Conservation (phyloP, 2,888 invertebrate genomes). For the Sylvicola cinctus region DNA sequence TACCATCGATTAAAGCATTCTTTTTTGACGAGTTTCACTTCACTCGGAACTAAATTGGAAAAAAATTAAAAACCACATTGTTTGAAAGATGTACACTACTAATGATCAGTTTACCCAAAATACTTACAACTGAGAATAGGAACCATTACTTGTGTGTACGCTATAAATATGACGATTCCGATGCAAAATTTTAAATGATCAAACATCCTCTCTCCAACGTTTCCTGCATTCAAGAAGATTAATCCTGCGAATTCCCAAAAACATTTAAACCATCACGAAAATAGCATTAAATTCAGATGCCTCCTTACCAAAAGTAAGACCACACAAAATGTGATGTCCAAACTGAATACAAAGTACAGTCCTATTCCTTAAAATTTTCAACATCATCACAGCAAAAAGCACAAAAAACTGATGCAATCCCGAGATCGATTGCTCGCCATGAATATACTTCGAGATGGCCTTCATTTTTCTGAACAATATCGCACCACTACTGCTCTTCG, state of each 20-base stretch:
- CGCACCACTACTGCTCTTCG: slow-evolving; percentile 11
- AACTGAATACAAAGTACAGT: slow-evolving; percentile 37
- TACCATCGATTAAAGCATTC: slow-evolving; percentile 54
- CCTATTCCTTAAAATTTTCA: slow-evolving; percentile 35
- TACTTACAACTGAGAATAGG: slow-evolving; percentile 45
- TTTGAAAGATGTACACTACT: too few relatives aligned
- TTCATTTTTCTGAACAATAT: slow-evolving; percentile 31
- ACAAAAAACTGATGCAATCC: slow-evolving; percentile 36
- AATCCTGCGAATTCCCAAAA: slow-evolving; percentile 24
- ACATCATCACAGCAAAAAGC: slow-evolving; percentile 35
- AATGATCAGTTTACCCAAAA: too few relatives aligned
- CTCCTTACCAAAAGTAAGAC: slow-evolving; percentile 24
- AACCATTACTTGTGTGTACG: slow-evolving; percentile 47
- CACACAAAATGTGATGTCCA: slow-evolving; percentile 38
- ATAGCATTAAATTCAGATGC: too few relatives aligned
- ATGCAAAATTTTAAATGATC: slow-evolving; percentile 46
- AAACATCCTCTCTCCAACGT: slow-evolving; percentile 44
- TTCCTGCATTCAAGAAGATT: slow-evolving; percentile 39
- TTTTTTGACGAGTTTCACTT: slow-evolving; percentile 45
- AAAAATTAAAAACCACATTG: too few relatives aligned
- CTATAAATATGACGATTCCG: slow-evolving; percentile 40
- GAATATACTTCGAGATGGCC: slow-evolving; percentile 22
- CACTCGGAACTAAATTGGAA: slow-evolving; percentile 46
- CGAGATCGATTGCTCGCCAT: slow-evolving; percentile 28
- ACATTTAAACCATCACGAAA: too few relatives aligned